A percentile compares a stretch with the other conserved stretches of the same genome.
These are phyloP conservation scores for Perodicticus potto DNA, from an alignment of 2,797 vertebrate genomes.

Conservation along the genomic window DNA sequence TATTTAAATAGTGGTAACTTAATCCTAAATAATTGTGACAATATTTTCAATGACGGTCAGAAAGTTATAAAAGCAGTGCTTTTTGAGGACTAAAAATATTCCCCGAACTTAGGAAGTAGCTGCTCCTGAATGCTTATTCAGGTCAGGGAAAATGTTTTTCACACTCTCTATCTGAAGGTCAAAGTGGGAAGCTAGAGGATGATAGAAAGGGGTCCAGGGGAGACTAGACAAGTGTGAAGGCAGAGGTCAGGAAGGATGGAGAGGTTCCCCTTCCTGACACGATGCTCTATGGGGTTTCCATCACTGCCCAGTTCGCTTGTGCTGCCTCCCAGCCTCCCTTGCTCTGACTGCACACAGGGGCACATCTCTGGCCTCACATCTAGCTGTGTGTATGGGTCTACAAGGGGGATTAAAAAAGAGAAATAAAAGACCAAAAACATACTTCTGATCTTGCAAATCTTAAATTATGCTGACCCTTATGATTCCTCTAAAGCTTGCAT, in stretches of 20 bases:
- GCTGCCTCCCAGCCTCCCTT: neutral
- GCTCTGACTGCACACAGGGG: neutral
- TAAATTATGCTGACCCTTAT: neutral
- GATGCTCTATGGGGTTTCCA: neutral
- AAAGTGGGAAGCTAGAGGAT: slow-evolving; percentile 40
- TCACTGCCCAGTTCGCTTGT: neutral
- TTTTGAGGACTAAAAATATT: slow-evolving; percentile 60
- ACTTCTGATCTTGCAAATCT: slow-evolving; percentile 7
- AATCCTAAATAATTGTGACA: slow-evolving; percentile 21
- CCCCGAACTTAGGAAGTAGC: slow-evolving; percentile 62
- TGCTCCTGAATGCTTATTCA: slow-evolving; percentile 37
- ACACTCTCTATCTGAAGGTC: neutral
- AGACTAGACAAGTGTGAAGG: neutral
- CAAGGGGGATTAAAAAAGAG: neutral
- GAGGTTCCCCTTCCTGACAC: neutral
- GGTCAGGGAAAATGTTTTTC: slow-evolving; percentile 58
- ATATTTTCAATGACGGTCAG: slow-evolving; percentile 35
- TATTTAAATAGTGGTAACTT: slow-evolving; percentile 12
- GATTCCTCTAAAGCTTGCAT: neutral
- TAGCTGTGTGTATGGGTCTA: neutral
- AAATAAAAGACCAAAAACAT: neutral
- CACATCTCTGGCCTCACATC: neutral
- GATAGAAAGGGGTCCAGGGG: slow-evolving; percentile 46
- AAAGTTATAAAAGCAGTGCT: neutral
- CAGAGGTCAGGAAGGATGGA: slow-evolving; percentile 56